Percentiles rank a stretch among this genome's conserved stretches.
Evolutionary conservation across 2,113 vertebrate genomes (phyloP).

Genomic region (Coturnix japonica): DNA sequence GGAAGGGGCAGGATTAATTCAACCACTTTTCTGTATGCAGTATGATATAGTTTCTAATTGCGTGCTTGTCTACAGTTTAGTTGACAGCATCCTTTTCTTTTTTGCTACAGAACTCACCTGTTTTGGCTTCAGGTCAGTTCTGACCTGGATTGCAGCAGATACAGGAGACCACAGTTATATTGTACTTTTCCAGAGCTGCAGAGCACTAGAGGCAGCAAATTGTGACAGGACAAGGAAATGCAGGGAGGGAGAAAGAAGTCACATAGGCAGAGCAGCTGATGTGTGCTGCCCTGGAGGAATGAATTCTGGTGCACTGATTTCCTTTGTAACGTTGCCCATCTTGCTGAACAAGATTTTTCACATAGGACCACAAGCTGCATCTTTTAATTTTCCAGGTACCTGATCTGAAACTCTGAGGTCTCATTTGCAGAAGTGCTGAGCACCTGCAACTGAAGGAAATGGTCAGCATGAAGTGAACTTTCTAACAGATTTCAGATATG

Average conservation of each 20-base stretch:
- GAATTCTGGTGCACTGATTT: not conserved
- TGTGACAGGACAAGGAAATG: not conserved
- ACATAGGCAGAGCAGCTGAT: not conserved
- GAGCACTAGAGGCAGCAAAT: not conserved
- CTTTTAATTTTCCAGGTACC: slow-evolving; percentile 25
- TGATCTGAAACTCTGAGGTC: slow-evolving; percentile 2
- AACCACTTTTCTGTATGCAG: not conserved
- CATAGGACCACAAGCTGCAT: not conserved
- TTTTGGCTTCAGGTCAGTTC: not conserved
- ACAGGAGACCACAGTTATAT: not conserved
- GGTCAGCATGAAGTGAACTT: not conserved
- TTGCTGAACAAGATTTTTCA: not conserved
- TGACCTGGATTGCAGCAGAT: too few relatives aligned
- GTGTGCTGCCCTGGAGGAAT: not conserved
- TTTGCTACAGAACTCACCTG: not conserved
- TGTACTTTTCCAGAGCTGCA: not conserved
- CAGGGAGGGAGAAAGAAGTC: not conserved
- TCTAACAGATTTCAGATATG: not conserved
- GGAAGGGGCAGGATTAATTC: not conserved
- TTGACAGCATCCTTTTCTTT: not conserved
- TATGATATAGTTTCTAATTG: not conserved
- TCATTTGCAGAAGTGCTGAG: slow-evolving; percentile 11
- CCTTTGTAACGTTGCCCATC: not conserved
- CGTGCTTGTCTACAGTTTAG: not conserved
- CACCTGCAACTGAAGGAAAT: not conserved